Evolutionary conservation across 2,888 invertebrate species (phyloP), one percentile per base, ranked within the genome.

Genomic region (Gymnoscelis rufifasciata): DNA sequence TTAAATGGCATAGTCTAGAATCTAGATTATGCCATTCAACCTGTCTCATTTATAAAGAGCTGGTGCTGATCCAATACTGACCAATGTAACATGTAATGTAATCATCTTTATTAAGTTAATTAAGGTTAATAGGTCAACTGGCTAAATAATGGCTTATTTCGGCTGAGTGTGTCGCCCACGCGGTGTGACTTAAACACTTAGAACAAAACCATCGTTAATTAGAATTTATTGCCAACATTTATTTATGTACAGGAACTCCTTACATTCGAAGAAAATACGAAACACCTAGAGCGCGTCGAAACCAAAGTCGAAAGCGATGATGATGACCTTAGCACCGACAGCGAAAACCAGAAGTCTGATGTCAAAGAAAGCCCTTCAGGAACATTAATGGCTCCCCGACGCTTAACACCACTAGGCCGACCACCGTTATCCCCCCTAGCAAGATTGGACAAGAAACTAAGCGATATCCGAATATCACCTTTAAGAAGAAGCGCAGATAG

Each of bases 301-400:
- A 72, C 89, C 38, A 83, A 90, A 83, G 77, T 88, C 47, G 91
- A 90, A 71, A 79, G 90, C 53, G 86, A 87, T 42, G 87, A 87
- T 43, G 87, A 87, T 24, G 88, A 88, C 19, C 67, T 89, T 0
- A 80, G 81, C 26, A 84, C 83, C 0, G 88, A 88, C 56, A 88
- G 82, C 43, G 88, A 86, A 36, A 78, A 83, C 41, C 81, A 84
- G 23, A 64, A 59, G 1, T 74, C 83, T 0, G 83, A 86, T 27
- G 58, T 78, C 5, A 83, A 76, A 59, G 82, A 84, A 1, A 66
- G 66, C 26, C 43, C 58, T 11, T 51, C 57, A 7, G 36, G 52
- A 11, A 65, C 64, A 6, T 52, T 67, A 3, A 51, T 72, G 2
- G 66, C 69, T 3, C 59, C 66, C 4, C 68, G 78, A 51, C 71